A percentile compares a stretch with the other conserved stretches of the same genome.
phyloP scores from a whole-genome alignment of 2,888 invertebrate species.

The Clostera curtula region DNA sequence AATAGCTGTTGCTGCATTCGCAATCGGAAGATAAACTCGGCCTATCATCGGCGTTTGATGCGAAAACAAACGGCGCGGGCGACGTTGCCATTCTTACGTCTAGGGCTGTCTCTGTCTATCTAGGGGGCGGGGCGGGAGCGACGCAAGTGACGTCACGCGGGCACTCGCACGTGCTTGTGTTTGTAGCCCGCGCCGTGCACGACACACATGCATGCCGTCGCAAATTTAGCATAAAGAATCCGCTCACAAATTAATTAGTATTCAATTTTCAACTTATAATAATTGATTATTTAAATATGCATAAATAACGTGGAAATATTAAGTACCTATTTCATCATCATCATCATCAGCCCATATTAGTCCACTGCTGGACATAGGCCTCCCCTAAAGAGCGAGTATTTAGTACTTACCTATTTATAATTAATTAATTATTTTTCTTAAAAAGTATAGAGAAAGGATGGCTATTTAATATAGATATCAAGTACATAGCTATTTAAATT shows the following conservation, averaged over 20 bases:
- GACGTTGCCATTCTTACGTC: conserved; percentile 51
- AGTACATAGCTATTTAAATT: too few relatives aligned
- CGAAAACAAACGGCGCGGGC: conserved; percentile 63
- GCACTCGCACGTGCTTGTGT: conserved; percentile 69
- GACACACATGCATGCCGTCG: conserved; percentile 51
- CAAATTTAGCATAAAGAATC: too few relatives aligned
- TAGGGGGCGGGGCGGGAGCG: conserved; percentile 52
- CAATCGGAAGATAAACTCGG: conserved; percentile 67
- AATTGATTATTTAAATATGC: conserved; percentile 10
- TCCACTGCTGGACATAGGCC: too few relatives aligned
- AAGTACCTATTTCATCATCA: neutral
- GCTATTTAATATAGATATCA: too few relatives aligned
- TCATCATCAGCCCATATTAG: too few relatives aligned
- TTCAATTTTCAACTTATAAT: conserved; percentile 33
- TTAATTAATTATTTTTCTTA: too few relatives aligned
- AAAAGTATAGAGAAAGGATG: too few relatives aligned
- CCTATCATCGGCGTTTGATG: conserved; percentile 60
- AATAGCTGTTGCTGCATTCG: conserved; percentile 64
- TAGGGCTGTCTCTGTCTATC: conserved; percentile 39
- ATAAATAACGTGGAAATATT: neutral
- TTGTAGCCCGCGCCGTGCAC: conserved; percentile 56
- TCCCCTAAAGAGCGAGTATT: too few relatives aligned
- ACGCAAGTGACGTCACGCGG: conserved; percentile 57
- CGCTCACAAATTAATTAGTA: conserved; percentile 43
- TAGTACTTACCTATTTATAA: too few relatives aligned